Evolutionary conservation across 2,888 invertebrate genomes (phyloP).

Genomic region (Chironomus riparius): DNA sequence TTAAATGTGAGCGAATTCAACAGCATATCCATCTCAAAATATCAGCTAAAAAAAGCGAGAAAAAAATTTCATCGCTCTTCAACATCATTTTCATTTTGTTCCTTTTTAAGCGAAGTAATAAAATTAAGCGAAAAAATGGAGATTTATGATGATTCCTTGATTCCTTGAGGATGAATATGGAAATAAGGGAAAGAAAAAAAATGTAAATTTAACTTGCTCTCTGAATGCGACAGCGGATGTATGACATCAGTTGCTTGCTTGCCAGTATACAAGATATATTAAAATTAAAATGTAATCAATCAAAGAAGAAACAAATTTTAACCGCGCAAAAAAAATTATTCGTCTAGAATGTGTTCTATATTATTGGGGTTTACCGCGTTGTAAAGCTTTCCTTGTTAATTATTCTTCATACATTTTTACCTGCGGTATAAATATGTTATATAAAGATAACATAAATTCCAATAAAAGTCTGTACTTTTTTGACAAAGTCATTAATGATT

Average conservation of each 20-base stretch:
- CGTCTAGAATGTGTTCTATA: neutral
- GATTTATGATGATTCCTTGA: conserved; percentile 27
- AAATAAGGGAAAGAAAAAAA: neutral
- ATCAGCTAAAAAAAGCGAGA: too few relatives aligned
- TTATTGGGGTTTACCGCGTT: neutral
- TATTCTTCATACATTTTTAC: neutral
- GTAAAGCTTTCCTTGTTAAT: neutral
- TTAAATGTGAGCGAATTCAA: too few relatives aligned
- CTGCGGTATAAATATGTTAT: too few relatives aligned
- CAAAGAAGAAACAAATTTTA: conserved; percentile 14
- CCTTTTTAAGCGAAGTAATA: conserved; percentile 3
- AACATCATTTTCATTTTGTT: neutral
- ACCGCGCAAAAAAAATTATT: neutral
- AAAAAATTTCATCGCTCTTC: neutral
- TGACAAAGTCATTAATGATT: too few relatives aligned
- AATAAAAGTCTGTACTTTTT: too few relatives aligned
- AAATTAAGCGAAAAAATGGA: conserved; percentile 22
- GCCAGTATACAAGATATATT: neutral
- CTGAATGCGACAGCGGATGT: neutral
- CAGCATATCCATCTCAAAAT: neutral
- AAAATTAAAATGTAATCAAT: conserved; percentile 27
- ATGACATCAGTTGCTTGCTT: conserved; percentile 12
- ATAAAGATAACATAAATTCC: too few relatives aligned
- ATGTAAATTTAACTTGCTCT: neutral
- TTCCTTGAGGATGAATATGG: conserved; percentile 16